Conservation (phyloP, 2,888 invertebrate species). For the Brachyptera risi region DNA sequence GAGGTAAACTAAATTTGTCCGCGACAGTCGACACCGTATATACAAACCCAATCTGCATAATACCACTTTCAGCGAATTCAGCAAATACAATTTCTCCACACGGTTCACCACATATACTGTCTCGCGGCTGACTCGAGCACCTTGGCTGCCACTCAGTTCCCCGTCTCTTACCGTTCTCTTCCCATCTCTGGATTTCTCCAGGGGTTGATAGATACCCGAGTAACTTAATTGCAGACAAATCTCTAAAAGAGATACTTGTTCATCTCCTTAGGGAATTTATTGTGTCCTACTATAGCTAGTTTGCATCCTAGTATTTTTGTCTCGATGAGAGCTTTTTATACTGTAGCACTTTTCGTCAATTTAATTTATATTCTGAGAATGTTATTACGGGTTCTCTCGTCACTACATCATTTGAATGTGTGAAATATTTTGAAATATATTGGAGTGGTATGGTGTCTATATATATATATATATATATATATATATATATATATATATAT, state of each 20-base stretch:
- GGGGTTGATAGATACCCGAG: conserved; percentile 2
- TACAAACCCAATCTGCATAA: not conserved
- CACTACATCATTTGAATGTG: too few species aligned
- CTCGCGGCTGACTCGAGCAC: too few species aligned
- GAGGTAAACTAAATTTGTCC: too few species aligned
- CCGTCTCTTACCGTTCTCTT: not conserved
- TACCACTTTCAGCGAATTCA: not conserved
- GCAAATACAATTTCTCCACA: not conserved
- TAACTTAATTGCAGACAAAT: conserved; percentile 14
- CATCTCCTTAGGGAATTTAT: not conserved
- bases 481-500: too few species aligned
- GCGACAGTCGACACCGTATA: too few species aligned
- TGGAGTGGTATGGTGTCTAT: too few species aligned
- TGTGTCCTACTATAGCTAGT: not conserved
- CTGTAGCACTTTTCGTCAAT: not conserved
- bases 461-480: too few species aligned
- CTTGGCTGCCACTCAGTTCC: not conserved
- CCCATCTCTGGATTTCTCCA: not conserved
- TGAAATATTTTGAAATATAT: too few species aligned
- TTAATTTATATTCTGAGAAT: too few species aligned
- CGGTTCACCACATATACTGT: not conserved
- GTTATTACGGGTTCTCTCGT: too few species aligned
- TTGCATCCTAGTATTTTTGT: not conserved
- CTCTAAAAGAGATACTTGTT: not conserved
- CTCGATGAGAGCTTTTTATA: too few species aligned